These are phyloP conservation scores for Raja brachyura DNA, from an alignment of 2,113 vertebrate species.

Conservation along the genomic window DNA sequence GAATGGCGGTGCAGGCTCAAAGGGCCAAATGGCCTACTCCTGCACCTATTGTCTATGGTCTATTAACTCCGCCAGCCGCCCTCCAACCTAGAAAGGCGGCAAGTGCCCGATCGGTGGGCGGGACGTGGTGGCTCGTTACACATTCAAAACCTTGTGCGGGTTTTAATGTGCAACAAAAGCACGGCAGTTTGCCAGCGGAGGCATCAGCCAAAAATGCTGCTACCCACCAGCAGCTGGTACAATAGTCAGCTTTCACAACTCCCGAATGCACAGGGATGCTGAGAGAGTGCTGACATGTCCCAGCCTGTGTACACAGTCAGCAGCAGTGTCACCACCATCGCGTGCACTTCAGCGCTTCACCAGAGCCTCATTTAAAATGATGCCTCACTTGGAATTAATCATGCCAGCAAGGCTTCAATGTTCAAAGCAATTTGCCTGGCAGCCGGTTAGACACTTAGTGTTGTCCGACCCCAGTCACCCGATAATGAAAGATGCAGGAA, in stretches of 20 bases:
- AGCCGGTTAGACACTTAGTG: neutral
- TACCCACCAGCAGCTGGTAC: neutral
- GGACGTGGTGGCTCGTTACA: no score
- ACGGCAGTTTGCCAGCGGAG: neutral
- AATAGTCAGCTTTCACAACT: neutral
- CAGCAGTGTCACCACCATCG: neutral
- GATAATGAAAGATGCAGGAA: neutral
- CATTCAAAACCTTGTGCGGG: no score
- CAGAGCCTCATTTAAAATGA: neutral
- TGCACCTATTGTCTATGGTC: no score
- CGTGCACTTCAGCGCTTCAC: neutral
- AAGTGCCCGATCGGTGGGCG: no score
- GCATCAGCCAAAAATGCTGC: neutral
- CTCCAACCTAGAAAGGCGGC: no score
- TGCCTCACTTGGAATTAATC: neutral
- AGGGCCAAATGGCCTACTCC: no score
- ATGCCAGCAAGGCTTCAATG: neutral
- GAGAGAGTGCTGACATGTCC: neutral
- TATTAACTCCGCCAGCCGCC: no score
- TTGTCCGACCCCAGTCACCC: slow-evolving; percentile 5
- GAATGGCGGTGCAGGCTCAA: no score
- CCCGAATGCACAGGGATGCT: neutral
- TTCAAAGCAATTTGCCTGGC: neutral
- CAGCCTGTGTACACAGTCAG: neutral
- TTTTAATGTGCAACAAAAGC: neutral